Evolutionary conservation across 2,113 vertebrate species (phyloP).

Genomic region (Mus spicilegus): DNA sequence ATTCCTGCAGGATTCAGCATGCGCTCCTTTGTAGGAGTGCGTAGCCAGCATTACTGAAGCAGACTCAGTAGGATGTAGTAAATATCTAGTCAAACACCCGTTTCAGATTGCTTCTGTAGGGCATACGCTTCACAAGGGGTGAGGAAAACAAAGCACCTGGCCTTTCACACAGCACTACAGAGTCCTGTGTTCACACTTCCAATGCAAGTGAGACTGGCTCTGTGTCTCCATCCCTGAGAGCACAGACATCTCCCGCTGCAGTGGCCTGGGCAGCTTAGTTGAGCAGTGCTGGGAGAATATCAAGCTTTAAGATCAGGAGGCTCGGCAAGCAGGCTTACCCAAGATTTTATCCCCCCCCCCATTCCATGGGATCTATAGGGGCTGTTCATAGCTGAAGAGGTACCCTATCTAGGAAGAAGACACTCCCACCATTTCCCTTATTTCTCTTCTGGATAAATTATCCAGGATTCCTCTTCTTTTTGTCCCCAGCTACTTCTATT

Average conservation of each 20-base stretch:
- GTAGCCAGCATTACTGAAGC: background rate
- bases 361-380: background rate
- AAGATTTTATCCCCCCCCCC: background rate
- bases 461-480: background rate
- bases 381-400: background rate
- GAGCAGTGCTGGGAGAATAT: background rate
- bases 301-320: background rate
- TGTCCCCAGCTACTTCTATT: no score
- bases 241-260: background rate
- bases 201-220: background rate
- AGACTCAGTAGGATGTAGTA: background rate
- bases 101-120: background rate
- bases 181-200: background rate
- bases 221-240: background rate
- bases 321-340: background rate
- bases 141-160: background rate
- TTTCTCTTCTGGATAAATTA: background rate
- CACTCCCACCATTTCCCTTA: background rate
- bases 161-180: background rate
- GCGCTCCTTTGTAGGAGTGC: background rate
- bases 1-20: background rate
- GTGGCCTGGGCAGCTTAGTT: background rate
- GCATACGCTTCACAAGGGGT: no score
- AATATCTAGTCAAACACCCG: background rate
- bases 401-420: background rate